Percentiles rank a stretch among this genome's conserved stretches.
These are phyloP conservation scores for Coreoperca whiteheadi DNA, from an alignment of 2,113 vertebrate species.

Conservation along the genomic window DNA sequence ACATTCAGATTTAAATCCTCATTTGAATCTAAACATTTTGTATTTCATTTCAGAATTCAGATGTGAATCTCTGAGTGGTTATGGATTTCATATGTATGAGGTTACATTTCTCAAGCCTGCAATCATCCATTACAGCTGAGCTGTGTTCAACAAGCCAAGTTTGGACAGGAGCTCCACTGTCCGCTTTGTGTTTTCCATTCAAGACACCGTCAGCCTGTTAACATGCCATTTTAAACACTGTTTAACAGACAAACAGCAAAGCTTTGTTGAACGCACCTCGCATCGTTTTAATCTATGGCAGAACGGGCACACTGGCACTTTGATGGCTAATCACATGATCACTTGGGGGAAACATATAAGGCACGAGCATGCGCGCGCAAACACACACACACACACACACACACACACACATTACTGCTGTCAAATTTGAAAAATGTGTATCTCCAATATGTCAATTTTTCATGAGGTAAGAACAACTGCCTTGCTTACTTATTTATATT, in stretches of 20 bases:
- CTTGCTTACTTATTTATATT: background rate
- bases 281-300: constrained; percentile 61
- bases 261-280: constrained; percentile 24
- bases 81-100: background rate
- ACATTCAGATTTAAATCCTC: background rate
- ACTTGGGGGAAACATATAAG: constrained; percentile 55
- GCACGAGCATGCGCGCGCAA: constrained; percentile 55
- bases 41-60: background rate
- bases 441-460: background rate
- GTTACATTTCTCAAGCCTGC: constrained; percentile 34
- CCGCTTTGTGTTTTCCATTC: background rate
- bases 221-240: background rate
- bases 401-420: constrained; percentile 4
- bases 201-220: background rate
- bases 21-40: background rate
- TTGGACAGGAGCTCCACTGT: background rate
- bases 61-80: background rate
- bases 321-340: constrained; percentile 59
- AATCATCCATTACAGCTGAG: constrained; percentile 35
- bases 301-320: constrained; percentile 67
- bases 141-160: constrained; percentile 27
- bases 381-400: constrained; percentile 18
- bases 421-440: background rate
- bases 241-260: background rate
- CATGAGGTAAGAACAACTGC: background rate